Conservation (phyloP, 2,797 vertebrate genomes). For the Sebastes vulpes region DNA sequence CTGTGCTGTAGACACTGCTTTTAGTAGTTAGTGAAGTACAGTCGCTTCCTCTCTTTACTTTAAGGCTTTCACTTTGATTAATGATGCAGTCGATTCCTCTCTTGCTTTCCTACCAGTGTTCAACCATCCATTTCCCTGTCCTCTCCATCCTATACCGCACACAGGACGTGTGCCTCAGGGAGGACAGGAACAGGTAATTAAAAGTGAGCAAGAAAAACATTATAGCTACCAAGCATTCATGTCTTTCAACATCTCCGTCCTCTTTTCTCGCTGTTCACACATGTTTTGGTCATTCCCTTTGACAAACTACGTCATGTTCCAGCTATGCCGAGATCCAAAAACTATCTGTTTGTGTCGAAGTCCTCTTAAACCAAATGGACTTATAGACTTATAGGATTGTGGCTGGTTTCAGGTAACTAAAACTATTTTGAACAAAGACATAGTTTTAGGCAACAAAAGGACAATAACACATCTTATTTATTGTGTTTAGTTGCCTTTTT, state of each 20-base stretch:
- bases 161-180: conserved; percentile 35
- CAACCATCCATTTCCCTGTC: conserved; percentile 62
- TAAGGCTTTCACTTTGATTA: conserved; percentile 74
- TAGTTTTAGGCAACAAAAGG: neutral
- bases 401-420: neutral
- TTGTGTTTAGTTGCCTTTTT: neutral
- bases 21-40: conserved; percentile 39
- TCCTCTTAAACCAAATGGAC: neutral
- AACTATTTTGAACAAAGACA: too few relatives aligned
- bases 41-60: conserved; percentile 49
- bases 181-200: conserved; percentile 56
- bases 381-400: neutral
- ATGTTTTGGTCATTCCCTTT: conserved; percentile 33
- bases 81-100: conserved; percentile 44
- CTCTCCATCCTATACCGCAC: conserved; percentile 16
- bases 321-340: conserved; percentile 13
- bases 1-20: conserved; percentile 39
- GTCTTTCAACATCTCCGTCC: conserved; percentile 42
- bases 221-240: conserved; percentile 2
- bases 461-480: neutral
- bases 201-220: conserved; percentile 30
- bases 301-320: conserved; percentile 19
- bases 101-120: conserved; percentile 19
- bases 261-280: conserved; percentile 13
- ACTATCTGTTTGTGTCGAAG: neutral